Conservation (phyloP, 2,888 invertebrate species). For the Sipunculus nudus region DNA sequence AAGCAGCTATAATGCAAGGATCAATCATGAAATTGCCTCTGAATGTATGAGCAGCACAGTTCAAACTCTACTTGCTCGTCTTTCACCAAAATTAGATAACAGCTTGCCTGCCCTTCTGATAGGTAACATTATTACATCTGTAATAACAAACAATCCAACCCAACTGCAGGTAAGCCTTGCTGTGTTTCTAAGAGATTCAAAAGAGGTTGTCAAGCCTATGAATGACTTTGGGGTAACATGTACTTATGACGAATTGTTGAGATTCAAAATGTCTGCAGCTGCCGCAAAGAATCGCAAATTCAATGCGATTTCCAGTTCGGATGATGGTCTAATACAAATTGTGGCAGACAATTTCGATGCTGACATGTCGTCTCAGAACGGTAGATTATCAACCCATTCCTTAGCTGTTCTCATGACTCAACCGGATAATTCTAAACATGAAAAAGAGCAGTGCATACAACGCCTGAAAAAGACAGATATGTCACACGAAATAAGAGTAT, state of each 20-base stretch:
- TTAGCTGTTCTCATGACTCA: too few species aligned
- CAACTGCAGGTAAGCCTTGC: background rate
- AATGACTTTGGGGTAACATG: constrained; percentile 30
- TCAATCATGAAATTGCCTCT: too few species aligned
- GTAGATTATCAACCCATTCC: constrained; percentile 26
- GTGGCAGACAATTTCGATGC: constrained; percentile 38
- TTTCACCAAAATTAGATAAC: background rate
- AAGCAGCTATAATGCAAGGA: too few species aligned
- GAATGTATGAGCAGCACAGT: too few species aligned
- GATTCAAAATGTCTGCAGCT: constrained; percentile 40
- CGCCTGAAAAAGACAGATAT: background rate
- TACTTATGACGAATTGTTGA: constrained; percentile 36
- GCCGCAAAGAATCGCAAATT: background rate
- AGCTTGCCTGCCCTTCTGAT: background rate
- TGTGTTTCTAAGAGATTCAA: background rate
- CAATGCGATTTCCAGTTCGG: constrained; percentile 5
- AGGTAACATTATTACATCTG: constrained; percentile 1
- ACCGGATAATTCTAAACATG: too few species aligned
- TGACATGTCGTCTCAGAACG: constrained; percentile 29
- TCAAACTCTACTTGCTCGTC: too few species aligned
- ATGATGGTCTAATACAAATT: constrained; percentile 21
- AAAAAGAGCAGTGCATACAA: too few species aligned
- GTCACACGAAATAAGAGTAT: background rate
- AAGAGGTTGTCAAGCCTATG: constrained; percentile 10
- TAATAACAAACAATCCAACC: background rate